Evolutionary conservation across 2,888 invertebrate genomes (phyloP), one percentile per base, ranked within the genome.

Genomic region (Falcaria lacertinaria): DNA sequence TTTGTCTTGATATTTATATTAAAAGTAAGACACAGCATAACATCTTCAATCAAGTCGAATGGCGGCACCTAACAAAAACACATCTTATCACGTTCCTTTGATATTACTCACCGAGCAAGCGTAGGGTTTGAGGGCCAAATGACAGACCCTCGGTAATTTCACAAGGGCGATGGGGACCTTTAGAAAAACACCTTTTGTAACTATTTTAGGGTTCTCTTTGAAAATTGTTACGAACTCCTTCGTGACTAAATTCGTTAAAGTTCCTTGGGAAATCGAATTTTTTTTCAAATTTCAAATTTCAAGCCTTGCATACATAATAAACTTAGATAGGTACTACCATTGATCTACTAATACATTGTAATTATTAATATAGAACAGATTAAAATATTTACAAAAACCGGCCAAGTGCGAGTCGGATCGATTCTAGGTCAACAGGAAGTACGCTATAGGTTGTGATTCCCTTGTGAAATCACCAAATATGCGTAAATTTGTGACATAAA

Each of bases 81-180:
- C 28, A 28, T 28, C 28, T 28, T 11, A 28, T 28, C 28, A 11
- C 28, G 8, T 3, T 11, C 28, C 8, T 28, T 28, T 11, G 28
- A 28, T 11, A 28, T 28, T 28, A 28, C 8, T 28, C 28, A 28
- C 11, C 6, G 19, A 19, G 19, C 6, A 19, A 19, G 19, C 19
- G 19, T 19, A 11, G 28, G 11, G 28, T 11, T 22, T 37, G 13
- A 37, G 22, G 25, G 15, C 22, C 22, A 14, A 37, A 37, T 14
- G 37, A 22, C 14, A 11, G 36, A 36, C 22, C 37, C 37, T 25
- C 22, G 15, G 37, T 37, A 37, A 37, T 37, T 37, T 22, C 8
- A 4, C 37, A n/a, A 15, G 13, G 19, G 36, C 28, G 28, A 11
- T 11, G 11, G 28, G 28, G 28, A 11, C 28, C 28, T 28, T 28